phyloP scores from a whole-genome alignment of 2,797 vertebrate species.

The Centroberyx gerrardi region DNA sequence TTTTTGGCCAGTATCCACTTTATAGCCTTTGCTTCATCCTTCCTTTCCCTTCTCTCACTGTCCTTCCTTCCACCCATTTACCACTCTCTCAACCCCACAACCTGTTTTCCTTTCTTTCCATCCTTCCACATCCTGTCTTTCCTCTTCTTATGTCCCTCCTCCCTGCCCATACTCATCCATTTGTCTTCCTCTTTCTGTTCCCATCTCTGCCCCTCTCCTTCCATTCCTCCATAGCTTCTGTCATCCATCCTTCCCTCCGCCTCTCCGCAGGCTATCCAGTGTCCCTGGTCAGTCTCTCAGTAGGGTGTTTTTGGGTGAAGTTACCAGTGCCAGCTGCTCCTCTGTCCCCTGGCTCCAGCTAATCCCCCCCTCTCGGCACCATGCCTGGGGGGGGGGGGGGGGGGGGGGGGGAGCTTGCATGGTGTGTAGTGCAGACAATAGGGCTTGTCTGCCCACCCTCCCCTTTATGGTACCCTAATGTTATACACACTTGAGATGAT shows the following conservation, averaged over 20 bases:
- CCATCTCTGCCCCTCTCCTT: too few relatives aligned
- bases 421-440: conserved; percentile 64
- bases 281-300: not conserved
- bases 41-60: too few relatives aligned
- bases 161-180: too few relatives aligned
- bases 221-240: too few relatives aligned
- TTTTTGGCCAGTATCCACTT: not conserved
- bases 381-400: conserved; percentile 23
- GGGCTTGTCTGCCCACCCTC: conserved; percentile 13
- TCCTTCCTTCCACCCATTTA: too few relatives aligned
- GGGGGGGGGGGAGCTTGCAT: conserved; percentile 23
- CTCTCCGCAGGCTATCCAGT: conserved; percentile 11
- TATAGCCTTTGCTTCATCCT: too few relatives aligned
- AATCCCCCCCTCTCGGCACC: conserved; percentile 64
- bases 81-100: too few relatives aligned
- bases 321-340: conserved; percentile 63
- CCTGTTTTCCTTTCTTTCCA: not conserved
- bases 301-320: conserved; percentile 39
- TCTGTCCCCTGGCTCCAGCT: conserved; percentile 53
- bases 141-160: not conserved
- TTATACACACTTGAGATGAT: conserved; percentile 2
- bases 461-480: conserved; percentile 13
- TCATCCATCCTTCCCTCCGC: conserved; percentile 1
- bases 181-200: too few relatives aligned
- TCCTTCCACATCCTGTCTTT: not conserved